Evolutionary conservation across 2,888 invertebrate genomes (phyloP).

Genomic region (Elmis aenea): DNA sequence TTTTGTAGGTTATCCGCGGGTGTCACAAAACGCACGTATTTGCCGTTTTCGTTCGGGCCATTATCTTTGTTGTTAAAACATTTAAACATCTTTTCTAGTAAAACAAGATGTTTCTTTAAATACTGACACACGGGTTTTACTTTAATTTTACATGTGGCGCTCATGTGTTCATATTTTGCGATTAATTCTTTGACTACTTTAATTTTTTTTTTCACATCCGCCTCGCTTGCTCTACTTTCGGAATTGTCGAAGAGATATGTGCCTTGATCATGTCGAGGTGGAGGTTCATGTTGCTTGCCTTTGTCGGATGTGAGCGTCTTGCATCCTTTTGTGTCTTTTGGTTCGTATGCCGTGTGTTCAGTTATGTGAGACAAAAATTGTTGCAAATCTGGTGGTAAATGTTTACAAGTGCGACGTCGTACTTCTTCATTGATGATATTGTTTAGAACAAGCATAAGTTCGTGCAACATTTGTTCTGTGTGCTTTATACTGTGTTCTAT

Average conservation of each 20-base stretch:
- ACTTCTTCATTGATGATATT: conserved; percentile 35
- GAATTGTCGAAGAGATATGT: conserved; percentile 22
- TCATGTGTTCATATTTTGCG: conserved; percentile 36
- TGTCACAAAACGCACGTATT: too few species aligned
- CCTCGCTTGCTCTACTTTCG: conserved; percentile 4
- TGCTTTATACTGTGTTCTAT: conserved; percentile 26
- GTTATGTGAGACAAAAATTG: conserved; percentile 8
- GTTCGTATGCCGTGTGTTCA: not conserved
- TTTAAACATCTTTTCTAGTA: conserved; percentile 25
- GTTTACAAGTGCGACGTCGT: conserved; percentile 22
- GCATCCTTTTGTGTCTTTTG: conserved; percentile 11
- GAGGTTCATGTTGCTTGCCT: conserved; percentile 8
- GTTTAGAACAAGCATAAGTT: conserved; percentile 33
- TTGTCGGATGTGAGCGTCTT: conserved; percentile 25
- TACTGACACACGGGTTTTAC: conserved; percentile 40
- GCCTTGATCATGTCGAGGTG: conserved; percentile 19
- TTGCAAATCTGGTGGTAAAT: conserved; percentile 11
- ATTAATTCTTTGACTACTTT: conserved; percentile 32
- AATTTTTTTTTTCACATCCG: conserved; percentile 21
- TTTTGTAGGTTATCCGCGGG: too few species aligned
- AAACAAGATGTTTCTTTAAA: conserved; percentile 36
- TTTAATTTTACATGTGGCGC: conserved; percentile 33
- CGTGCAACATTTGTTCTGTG: conserved; percentile 31
- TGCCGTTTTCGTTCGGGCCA: not conserved
- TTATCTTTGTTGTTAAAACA: not conserved